phyloP scores from a whole-genome alignment of 2,113 vertebrate genomes.

The Leucosticte australis region DNA sequence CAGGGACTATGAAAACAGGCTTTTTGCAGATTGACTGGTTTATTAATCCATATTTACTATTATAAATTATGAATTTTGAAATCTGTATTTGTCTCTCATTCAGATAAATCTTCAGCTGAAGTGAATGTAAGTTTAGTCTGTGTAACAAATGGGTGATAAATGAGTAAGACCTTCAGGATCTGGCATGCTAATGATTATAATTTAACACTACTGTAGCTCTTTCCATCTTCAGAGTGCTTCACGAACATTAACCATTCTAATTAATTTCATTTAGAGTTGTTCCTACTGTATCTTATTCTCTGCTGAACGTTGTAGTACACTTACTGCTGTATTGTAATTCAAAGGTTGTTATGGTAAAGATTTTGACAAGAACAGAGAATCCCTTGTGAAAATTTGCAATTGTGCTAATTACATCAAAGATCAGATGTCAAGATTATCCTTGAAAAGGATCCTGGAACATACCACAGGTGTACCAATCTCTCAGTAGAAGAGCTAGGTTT shows the following conservation, averaged over 20 bases:
- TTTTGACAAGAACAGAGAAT: constrained; percentile 71
- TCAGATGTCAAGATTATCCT: constrained; percentile 55
- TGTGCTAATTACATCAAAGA: constrained; percentile 68
- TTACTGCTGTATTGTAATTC: constrained; percentile 69
- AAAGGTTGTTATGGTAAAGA: constrained; percentile 66
- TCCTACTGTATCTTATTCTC: constrained; percentile 53
- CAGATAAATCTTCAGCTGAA: constrained; percentile 1
- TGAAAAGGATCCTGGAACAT: constrained; percentile 32
- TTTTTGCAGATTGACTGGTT: not conserved
- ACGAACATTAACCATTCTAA: constrained; percentile 58
- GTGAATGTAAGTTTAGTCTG: constrained; percentile 18
- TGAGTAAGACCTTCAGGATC: constrained; percentile 54
- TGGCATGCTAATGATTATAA: constrained; percentile 54
- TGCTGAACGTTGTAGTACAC: constrained; percentile 37
- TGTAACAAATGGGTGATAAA: constrained; percentile 51
- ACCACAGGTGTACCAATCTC: not conserved
- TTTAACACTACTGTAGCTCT: constrained; percentile 45
- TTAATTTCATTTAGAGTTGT: constrained; percentile 69
- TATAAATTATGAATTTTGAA: constrained; percentile 20
- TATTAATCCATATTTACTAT: not conserved
- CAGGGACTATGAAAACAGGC: not conserved
- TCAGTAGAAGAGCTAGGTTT: constrained; percentile 39
- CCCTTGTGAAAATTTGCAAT: constrained; percentile 68
- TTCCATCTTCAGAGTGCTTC: constrained; percentile 58
- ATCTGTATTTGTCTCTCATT: not conserved